Evolutionary conservation across 1,140 invertebrate species (phyloP).

Genomic region (Ooceraea biroi): DNA sequence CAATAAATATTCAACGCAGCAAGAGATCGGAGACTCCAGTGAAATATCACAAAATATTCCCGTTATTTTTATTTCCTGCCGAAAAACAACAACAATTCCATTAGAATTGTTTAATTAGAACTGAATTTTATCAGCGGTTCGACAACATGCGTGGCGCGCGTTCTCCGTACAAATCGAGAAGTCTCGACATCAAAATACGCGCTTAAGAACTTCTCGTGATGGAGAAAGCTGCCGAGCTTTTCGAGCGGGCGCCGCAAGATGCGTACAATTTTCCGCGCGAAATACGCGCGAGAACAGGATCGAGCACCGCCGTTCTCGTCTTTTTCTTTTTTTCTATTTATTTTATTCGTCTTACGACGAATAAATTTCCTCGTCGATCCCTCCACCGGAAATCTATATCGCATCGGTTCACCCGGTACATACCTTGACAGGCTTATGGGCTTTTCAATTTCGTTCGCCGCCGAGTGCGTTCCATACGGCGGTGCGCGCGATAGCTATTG

Average conservation of each 20-base stretch:
- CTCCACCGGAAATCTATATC: slow-evolving; percentile 38
- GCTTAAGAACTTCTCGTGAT: no score
- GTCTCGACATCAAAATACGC: not conserved
- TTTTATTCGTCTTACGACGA: slow-evolving; percentile 39
- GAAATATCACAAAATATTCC: slow-evolving; percentile 7
- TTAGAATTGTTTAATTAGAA: no score
- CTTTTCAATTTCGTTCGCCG: slow-evolving; percentile 68
- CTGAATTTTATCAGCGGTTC: no score
- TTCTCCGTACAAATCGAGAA: no score
- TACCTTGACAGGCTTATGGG: slow-evolving; percentile 61
- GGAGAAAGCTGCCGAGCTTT: not conserved
- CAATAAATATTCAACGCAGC: not conserved
- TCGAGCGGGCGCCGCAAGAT: not conserved
- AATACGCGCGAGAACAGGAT: not conserved
- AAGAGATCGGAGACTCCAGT: not conserved
- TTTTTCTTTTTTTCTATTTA: no score
- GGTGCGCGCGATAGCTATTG: slow-evolving; percentile 39
- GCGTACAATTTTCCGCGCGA: not conserved
- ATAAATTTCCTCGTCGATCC: slow-evolving; percentile 39
- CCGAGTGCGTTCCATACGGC: slow-evolving; percentile 47
- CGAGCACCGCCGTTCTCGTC: not conserved
- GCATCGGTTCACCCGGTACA: slow-evolving; percentile 45
- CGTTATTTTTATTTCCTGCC: not conserved
- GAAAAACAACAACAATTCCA: no score
- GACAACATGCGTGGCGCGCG: no score